Evolutionary conservation across 1,140 invertebrate species (phyloP), one percentile per base, ranked within the genome.

Genomic region (Atta texana): DNA sequence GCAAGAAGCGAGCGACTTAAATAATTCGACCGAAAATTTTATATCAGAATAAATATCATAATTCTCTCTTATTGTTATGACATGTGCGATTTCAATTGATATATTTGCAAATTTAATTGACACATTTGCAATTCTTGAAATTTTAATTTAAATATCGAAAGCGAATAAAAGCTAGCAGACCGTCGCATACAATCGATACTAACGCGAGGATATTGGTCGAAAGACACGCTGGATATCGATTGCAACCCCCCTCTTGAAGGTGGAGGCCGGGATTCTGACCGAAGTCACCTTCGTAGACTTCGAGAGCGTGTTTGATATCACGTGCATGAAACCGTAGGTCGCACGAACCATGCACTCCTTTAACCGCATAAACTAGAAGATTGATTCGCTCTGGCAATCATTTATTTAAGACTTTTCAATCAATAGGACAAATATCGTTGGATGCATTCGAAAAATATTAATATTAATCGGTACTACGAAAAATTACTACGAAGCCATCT

Each of bases 161-260:
- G 5, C 18, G 3, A 44, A 8, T 28, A 81, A 81, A 24, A 81
- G 16, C 57, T 6, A 72, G n/a, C 44, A 21, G 24, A 72, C 55
- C 12, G 18, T 59, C 12, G 69, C 21, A 57, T 10, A 59, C 53
- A 12, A 53, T 61, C 69, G 24, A 59, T 82, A 74, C 53, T n/a
- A 57, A 84, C 39, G 31, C 16, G 80, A 44, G 66, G 86, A 74
- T 72, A 68, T 81, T 61, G 90, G 88, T 89, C 89, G 68, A 91
- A 87, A 87, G 90, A 89, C 90, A 89, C 88, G 87, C 82, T 88
- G 88, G 91, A 88, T 93, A 93, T 93, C 93, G 93, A 93, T 93
- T 93, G 90, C 93, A 92, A 92, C 91, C 92, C 89, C 90, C 85
- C 91, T 88, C 90, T 91, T 75, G 88, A 93, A 93, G 89, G 90